Evolutionary conservation across 2,888 invertebrate species (phyloP).

Genomic region (Callosobruchus maculatus): DNA sequence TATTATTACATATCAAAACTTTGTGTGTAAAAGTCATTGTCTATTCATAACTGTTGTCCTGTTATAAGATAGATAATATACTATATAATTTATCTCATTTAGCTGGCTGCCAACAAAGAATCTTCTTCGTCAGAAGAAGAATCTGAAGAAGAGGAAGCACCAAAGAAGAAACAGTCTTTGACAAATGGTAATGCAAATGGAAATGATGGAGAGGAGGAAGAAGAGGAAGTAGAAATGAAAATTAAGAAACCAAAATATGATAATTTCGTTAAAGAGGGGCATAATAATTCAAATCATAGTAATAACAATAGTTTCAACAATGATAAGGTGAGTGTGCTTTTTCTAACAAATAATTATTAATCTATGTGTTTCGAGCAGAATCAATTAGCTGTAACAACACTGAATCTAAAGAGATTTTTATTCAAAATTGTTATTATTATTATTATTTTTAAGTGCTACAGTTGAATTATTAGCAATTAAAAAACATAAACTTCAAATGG

Average conservation of each 20-base stretch:
- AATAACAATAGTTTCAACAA: slow-evolving; percentile 32
- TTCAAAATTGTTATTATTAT: no score
- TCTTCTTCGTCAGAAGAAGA: slow-evolving; percentile 41
- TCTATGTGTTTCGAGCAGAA: no score
- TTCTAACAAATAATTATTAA: no score
- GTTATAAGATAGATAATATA: no score
- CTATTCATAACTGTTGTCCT: no score
- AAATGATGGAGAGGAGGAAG: slow-evolving; percentile 44
- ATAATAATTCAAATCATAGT: neutral
- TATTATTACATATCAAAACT: no score
- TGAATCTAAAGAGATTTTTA: no score
- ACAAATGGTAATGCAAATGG: neutral
- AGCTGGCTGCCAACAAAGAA: slow-evolving; percentile 41
- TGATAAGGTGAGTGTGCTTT: slow-evolving; percentile 17
- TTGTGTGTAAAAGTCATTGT: no score
- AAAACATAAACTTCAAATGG: no score
- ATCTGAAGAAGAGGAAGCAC: slow-evolving; percentile 30
- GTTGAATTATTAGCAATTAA: no score
- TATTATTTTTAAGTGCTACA: no score
- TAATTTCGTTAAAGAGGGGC: slow-evolving; percentile 66
- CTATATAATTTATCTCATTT: neutral
- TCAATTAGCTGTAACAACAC: no score
- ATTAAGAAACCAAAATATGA: slow-evolving; percentile 59
- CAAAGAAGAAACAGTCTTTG: neutral
- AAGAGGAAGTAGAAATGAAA: slow-evolving; percentile 26